phyloP scores from a whole-genome alignment of 2,888 invertebrate species.

The Elysia crispata region DNA sequence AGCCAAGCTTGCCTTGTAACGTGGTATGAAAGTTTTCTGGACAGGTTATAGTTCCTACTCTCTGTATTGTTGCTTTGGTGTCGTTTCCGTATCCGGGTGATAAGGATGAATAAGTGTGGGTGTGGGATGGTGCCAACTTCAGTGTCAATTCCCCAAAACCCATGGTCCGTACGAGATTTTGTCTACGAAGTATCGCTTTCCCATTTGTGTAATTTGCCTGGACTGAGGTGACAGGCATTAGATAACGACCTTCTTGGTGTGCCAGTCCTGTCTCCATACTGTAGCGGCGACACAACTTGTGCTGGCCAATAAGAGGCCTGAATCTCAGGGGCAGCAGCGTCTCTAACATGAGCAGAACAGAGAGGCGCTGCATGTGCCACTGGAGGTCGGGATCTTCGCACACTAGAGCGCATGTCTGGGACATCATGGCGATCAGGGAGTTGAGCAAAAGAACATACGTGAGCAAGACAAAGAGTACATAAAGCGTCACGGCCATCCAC shows the following conservation, averaged over 20 bases:
- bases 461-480: slow-evolving; percentile 59
- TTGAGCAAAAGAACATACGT: slow-evolving; percentile 66
- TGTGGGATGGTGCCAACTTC: neutral
- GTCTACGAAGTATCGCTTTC: slow-evolving; percentile 43
- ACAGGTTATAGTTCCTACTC: neutral
- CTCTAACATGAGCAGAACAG: slow-evolving; percentile 47
- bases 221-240: slow-evolving; percentile 55
- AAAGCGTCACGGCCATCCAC: slow-evolving; percentile 61
- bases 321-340: neutral
- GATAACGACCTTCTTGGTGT: neutral
- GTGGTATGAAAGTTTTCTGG: too few species aligned
- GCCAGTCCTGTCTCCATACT: too few species aligned
- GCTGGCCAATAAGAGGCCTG: neutral
- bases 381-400: slow-evolving; percentile 54
- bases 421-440: slow-evolving; percentile 69
- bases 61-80: neutral
- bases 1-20: neutral
- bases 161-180: slow-evolving; percentile 40
- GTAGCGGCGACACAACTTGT: neutral
- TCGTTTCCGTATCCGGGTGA: neutral
- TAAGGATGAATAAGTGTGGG: neutral
- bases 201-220: slow-evolving; percentile 54
- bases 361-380: slow-evolving; percentile 48
- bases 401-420: slow-evolving; percentile 64
- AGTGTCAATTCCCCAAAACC: slow-evolving; percentile 35